Conservation (phyloP, 1,140 invertebrate genomes). For the Orchestia grillus region DNA sequence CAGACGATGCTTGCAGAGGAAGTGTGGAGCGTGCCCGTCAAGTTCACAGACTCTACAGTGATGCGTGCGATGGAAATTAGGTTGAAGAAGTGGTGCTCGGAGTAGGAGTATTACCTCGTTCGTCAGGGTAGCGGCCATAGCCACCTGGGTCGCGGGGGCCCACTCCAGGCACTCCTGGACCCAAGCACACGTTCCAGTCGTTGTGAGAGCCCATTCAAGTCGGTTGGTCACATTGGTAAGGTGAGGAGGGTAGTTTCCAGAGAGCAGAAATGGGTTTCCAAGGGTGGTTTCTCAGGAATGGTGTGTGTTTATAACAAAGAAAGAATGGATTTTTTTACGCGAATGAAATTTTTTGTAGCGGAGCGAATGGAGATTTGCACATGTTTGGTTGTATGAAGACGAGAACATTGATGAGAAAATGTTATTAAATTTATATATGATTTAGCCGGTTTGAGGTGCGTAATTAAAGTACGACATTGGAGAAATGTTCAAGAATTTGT, state of each 20-base stretch:
- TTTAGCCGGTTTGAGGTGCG: too few species aligned
- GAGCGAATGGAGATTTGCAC: not conserved
- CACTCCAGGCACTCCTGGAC: conserved; percentile 62
- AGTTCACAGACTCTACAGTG: conserved; percentile 58
- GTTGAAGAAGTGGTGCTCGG: conserved; percentile 63
- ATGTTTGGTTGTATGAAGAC: not conserved
- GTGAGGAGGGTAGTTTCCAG: not conserved
- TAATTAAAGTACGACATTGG: too few species aligned
- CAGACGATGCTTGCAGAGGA: conserved; percentile 63
- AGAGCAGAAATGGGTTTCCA: not conserved
- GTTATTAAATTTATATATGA: too few species aligned
- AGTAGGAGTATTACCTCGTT: conserved; percentile 67
- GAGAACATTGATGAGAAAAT: too few species aligned
- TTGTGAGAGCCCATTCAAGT: conserved; percentile 43
- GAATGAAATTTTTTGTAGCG: not conserved
- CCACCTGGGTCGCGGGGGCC: conserved; percentile 64
- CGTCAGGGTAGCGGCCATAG: conserved; percentile 68
- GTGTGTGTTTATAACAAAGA: not conserved
- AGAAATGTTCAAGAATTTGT: too few species aligned
- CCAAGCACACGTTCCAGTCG: conserved; percentile 53
- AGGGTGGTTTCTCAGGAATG: not conserved
- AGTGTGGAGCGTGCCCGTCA: conserved; percentile 62
- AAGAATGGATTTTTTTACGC: not conserved
- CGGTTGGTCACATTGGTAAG: not conserved
- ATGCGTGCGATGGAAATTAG: conserved; percentile 64